Percentiles rank a stretch among this genome's conserved stretches.
phyloP scores from a whole-genome alignment of 2,797 vertebrate genomes.

The Anguilla obscura region DNA sequence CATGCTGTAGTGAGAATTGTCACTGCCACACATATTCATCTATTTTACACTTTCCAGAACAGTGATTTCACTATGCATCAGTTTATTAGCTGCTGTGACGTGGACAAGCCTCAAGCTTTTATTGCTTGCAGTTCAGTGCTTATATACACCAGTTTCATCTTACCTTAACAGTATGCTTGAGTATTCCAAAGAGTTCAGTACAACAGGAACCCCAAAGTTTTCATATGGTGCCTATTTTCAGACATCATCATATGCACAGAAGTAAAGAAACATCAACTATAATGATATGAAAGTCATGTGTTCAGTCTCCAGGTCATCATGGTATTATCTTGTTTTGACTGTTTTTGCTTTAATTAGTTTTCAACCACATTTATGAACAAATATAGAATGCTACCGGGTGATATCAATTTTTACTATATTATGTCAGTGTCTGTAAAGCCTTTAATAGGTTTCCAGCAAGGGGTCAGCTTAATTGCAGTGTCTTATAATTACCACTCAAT shows the following conservation, averaged over 20 bases:
- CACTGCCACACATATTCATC: slow-evolving; percentile 3
- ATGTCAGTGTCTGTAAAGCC: neutral
- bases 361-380: neutral
- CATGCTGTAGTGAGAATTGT: neutral
- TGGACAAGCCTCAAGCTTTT: too few species aligned
- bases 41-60: slow-evolving; percentile 7
- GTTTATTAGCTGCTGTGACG: neutral
- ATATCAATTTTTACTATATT: neutral
- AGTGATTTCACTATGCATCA: neutral
- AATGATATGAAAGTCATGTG: too few species aligned
- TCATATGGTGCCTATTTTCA: neutral
- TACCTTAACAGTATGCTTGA: neutral
- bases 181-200: neutral
- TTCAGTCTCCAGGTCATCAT: neutral
- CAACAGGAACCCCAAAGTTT: neutral
- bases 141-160: neutral
- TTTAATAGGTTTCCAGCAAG: neutral
- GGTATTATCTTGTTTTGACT: neutral
- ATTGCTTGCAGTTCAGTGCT: neutral
- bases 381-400: neutral
- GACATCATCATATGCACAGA: too few species aligned
- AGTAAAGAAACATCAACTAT: too few species aligned
- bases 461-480: neutral
- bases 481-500: neutral
- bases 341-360: neutral